A percentile compares a stretch with the other conserved stretches of the same genome.
These are phyloP conservation scores for Drosophila sucinea DNA, from an alignment of 1,140 invertebrate genomes.

Conservation along the genomic window DNA sequence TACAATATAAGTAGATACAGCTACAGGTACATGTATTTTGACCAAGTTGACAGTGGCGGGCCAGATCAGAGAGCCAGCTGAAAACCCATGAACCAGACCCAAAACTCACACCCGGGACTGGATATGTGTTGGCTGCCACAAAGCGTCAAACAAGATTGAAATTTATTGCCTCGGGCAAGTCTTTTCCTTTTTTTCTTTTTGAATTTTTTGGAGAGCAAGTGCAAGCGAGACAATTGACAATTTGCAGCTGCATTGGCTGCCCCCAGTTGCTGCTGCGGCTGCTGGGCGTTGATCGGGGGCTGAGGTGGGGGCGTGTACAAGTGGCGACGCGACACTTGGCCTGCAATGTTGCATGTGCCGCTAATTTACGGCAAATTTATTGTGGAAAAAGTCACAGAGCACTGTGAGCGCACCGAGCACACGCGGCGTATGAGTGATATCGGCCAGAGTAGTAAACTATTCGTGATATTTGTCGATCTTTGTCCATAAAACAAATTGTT, in stretches of 20 bases:
- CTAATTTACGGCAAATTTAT: conserved; percentile 82
- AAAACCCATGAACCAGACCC: conserved; percentile 12
- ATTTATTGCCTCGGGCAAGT: conserved; percentile 76
- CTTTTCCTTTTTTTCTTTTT: conserved; percentile 14
- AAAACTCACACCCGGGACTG: conserved; percentile 51
- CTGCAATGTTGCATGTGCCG: conserved; percentile 71
- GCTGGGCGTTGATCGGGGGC: conserved; percentile 48
- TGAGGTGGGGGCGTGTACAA: conserved; percentile 38
- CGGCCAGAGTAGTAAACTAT: conserved; percentile 10
- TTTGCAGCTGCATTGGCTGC: conserved; percentile 20
- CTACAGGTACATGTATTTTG: conserved; percentile 23
- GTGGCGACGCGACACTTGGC: conserved; percentile 77
- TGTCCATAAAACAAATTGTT: conserved; percentile 50
- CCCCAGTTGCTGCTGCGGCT: conserved; percentile 15
- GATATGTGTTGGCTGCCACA: conserved; percentile 55
- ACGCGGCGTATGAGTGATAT: conserved; percentile 75
- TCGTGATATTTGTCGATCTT: conserved; percentile 50
- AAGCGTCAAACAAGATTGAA: conserved; percentile 77
- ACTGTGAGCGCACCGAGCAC: conserved; percentile 8
- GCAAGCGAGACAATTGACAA: conserved; percentile 49
- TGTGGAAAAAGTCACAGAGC: conserved; percentile 29
- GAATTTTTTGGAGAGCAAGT: conserved; percentile 18
- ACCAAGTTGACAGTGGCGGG: conserved; percentile 36
- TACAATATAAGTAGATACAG: too few relatives aligned
- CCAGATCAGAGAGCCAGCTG: conserved; percentile 26